A percentile compares a stretch with the other conserved stretches of the same genome.
phyloP scores from a whole-genome alignment of 1,140 invertebrate species.

The Macrostomum lignano region DNA sequence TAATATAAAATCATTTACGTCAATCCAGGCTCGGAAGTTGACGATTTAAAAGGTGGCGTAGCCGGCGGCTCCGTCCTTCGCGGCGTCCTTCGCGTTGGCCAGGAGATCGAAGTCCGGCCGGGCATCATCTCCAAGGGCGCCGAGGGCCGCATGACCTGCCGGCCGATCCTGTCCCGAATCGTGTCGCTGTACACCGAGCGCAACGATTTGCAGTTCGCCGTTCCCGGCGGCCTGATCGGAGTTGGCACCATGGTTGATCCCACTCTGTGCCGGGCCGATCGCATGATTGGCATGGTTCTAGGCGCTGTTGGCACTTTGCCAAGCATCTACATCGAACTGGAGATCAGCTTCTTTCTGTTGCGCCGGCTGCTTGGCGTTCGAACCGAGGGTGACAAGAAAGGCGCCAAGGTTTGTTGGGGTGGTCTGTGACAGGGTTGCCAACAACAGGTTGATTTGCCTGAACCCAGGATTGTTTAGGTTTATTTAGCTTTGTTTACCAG shows the following conservation, averaged over 20 bases:
- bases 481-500: too few relatives aligned
- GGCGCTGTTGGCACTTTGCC: slow-evolving; percentile 85
- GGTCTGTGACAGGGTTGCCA: too few relatives aligned
- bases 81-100: slow-evolving; percentile 67
- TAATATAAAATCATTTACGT: too few relatives aligned
- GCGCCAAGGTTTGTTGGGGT: slow-evolving; percentile 86
- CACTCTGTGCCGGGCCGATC: slow-evolving; percentile 78
- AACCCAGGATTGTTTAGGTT: too few relatives aligned
- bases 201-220: slow-evolving; percentile 89
- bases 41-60: slow-evolving; percentile 86
- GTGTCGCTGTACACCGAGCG: slow-evolving; percentile 94
- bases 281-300: slow-evolving; percentile 83
- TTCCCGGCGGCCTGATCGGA: slow-evolving; percentile 87
- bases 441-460: too few relatives aligned
- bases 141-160: slow-evolving; percentile 74
- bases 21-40: slow-evolving; percentile 94
- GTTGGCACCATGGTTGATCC: slow-evolving; percentile 98
- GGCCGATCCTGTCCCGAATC: slow-evolving; percentile 78
- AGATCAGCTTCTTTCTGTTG: slow-evolving; percentile 86
- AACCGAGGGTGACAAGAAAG: slow-evolving; percentile 94
- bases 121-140: slow-evolving; percentile 76
- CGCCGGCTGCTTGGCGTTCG: slow-evolving; percentile 76
- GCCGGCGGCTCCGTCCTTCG: slow-evolving; percentile 85
- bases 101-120: slow-evolving; percentile 63
- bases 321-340: slow-evolving; percentile 84